Base-by-base conservation (phyloP, 2,888 invertebrate genomes). In the Ypsolopha scabrella region DNA sequence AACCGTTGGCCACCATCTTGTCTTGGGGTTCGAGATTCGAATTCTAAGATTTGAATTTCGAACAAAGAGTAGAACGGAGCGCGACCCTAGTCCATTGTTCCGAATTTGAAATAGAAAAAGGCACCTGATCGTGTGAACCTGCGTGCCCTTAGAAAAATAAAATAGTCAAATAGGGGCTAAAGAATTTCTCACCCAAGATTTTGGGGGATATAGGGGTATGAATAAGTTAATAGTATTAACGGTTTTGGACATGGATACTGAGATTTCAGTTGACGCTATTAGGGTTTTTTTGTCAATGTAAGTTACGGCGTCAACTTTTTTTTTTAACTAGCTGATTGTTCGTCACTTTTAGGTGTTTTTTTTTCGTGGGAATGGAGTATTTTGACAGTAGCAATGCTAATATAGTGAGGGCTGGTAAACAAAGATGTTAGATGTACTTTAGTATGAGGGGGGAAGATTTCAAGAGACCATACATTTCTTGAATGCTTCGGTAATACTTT, bases 111-210 rank as follows among this genome's bases (percentile, higher is more conserved):
- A 70, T 68, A 67, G 63, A 52, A 48, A 60, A 61, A 57, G 52
- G 56, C 80, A 80, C 80, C 80, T 80, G 79, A 78, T 65, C 73
- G 76, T 79, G 78, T 65, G 78, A 77, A 60, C 57, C 65, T 64
- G 57, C 60, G 61, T 11, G 46, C 47, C 47, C 47, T 37, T 47
- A 47, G 47, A 47, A 35, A 47, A 37, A 9, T 38, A 10, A 9
- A 38, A 52, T 54, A 54, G 54, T 24, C 52, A 35, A 51, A 52
- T 48, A 52, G 55, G 53, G 54, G 52, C 41, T 34, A 41, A 50
- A 35, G 24, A 52, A 52, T 51, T 55, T 55, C 55, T 52, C 52
- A 56, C 48, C 11, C 51, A 53, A 48, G 51, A 58, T 57, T 58
- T 60, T 37, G 37, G 37, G 60, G 68, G 67, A 54, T 56, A 39